These are phyloP conservation scores for Gyps fulvus DNA, from an alignment of 2,113 vertebrate species.

Conservation along the genomic window DNA sequence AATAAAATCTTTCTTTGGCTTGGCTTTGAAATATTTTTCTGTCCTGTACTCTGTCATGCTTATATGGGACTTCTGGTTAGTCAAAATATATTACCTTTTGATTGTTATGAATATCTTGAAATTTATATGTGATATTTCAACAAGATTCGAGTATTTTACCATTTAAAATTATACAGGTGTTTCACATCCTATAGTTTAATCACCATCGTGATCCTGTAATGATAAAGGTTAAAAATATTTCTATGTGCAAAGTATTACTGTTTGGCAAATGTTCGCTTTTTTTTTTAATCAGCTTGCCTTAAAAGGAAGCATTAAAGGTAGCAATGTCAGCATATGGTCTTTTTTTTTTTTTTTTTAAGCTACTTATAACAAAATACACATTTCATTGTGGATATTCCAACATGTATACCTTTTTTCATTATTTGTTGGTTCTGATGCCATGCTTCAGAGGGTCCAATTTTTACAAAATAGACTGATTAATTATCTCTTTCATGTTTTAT, in stretches of 20 bases:
- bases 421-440: not conserved
- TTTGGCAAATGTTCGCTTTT: not conserved
- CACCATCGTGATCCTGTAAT: not conserved
- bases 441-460: not conserved
- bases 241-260: not conserved
- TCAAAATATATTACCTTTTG: not conserved
- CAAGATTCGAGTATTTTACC: not conserved
- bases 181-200: not conserved
- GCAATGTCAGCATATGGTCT: not conserved
- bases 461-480: not conserved
- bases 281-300: not conserved
- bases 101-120: not conserved
- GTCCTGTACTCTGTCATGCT: constrained; percentile 39
- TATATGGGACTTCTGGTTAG: not conserved
- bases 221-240: not conserved
- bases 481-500: not conserved
- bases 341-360: not conserved
- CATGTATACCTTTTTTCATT: not conserved
- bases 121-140: not conserved
- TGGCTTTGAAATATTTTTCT: constrained; percentile 44
- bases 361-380: not conserved
- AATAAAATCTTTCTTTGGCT: constrained; percentile 49
- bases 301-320: not conserved
- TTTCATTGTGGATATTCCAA: not conserved
- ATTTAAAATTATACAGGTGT: not conserved